These are phyloP conservation scores for Drosophila quinaria DNA, from an alignment of 2,888 invertebrate genomes.

Conservation along the genomic window DNA sequence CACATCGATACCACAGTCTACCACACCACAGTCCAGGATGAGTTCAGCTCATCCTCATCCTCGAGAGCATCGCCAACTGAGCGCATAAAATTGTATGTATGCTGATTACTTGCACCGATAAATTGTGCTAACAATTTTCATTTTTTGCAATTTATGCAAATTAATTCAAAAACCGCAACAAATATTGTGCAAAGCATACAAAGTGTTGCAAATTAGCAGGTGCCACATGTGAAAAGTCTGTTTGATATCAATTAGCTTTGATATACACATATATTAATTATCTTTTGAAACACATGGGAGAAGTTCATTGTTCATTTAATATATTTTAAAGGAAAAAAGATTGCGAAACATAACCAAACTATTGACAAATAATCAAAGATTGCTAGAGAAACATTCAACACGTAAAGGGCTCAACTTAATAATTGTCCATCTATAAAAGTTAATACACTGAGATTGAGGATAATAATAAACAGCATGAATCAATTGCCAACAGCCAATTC, in stretches of 20 bases:
- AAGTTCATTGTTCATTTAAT: too few species aligned
- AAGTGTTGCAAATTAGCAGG: background rate
- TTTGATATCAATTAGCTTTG: background rate
- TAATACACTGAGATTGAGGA: conserved; percentile 3
- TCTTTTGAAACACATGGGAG: background rate
- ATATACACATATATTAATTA: background rate
- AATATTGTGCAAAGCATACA: conserved; percentile 4
- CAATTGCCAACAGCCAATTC: conserved; percentile 11
- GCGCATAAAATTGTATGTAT: conserved; percentile 27
- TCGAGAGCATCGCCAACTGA: conserved; percentile 6
- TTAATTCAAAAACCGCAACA: conserved; percentile 4
- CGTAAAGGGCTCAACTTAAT: background rate
- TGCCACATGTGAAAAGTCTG: background rate
- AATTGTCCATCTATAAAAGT: background rate
- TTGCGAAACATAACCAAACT: too few species aligned
- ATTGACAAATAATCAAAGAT: too few species aligned
- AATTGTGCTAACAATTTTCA: conserved; percentile 30
- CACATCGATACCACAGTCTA: conserved; percentile 50
- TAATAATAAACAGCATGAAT: conserved; percentile 14
- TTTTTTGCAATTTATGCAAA: conserved; percentile 36
- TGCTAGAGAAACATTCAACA: background rate
- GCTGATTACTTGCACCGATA: conserved; percentile 50
- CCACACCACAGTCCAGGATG: conserved; percentile 37
- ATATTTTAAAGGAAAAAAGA: too few species aligned
- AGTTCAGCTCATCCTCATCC: conserved; percentile 23